Conservation (phyloP, 2,797 vertebrate genomes). For the Gymnoscopelus braueri region DNA sequence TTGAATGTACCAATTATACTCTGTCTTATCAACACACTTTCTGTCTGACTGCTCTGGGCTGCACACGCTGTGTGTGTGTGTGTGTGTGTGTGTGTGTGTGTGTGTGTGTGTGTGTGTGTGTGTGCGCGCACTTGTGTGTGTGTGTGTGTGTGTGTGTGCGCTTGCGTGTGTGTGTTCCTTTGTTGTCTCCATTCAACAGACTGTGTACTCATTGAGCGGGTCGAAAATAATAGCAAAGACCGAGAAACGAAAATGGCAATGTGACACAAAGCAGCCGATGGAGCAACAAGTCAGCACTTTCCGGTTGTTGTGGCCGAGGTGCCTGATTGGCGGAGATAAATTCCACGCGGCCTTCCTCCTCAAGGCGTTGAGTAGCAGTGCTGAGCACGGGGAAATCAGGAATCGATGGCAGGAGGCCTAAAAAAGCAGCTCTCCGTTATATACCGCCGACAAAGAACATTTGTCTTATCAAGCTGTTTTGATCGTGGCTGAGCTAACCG, state of each 20-base stretch:
- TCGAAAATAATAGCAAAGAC: slow-evolving; percentile 7
- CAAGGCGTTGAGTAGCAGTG: slow-evolving; percentile 62
- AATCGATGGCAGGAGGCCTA: slow-evolving; percentile 64
- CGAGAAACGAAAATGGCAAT: slow-evolving; percentile 25
- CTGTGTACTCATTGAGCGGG: slow-evolving; percentile 1
- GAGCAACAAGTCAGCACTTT: slow-evolving; percentile 57
- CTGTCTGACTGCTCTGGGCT: slow-evolving; percentile 47
- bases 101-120: slow-evolving; percentile 15
- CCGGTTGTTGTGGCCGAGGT: slow-evolving; percentile 24
- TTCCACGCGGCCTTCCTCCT: slow-evolving; percentile 55
- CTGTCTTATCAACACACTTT: slow-evolving; percentile 61
- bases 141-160: slow-evolving; percentile 10
- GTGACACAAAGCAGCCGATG: slow-evolving; percentile 39
- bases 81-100: slow-evolving; percentile 14
- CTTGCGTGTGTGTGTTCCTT: slow-evolving; percentile 12
- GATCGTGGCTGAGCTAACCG: slow-evolving; percentile 61
- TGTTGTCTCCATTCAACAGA: slow-evolving; percentile 12
- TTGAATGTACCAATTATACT: slow-evolving; percentile 70
- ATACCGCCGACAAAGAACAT: slow-evolving; percentile 59
- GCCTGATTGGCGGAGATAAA: slow-evolving; percentile 58
- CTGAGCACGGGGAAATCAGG: slow-evolving; percentile 66
- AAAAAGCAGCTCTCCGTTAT: slow-evolving; percentile 56
- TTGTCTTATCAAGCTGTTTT: slow-evolving; percentile 64
- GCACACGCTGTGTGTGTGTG: slow-evolving; percentile 14
- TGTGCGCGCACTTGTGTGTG: slow-evolving; percentile 9